phyloP scores from a whole-genome alignment of 2,888 invertebrate species.

The Melangyna quadrimaculata region DNA sequence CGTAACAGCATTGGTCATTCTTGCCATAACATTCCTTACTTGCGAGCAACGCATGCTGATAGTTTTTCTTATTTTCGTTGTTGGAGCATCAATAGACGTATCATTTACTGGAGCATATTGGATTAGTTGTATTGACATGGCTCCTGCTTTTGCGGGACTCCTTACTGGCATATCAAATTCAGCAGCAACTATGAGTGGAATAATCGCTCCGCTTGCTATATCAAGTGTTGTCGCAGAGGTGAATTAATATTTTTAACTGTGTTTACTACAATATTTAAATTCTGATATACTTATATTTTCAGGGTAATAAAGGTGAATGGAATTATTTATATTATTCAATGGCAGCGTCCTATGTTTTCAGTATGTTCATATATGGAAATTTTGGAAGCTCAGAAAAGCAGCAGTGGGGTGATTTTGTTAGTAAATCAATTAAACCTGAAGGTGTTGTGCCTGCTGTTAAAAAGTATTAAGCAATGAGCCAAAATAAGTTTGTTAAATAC shows the following conservation, averaged over 20 bases:
- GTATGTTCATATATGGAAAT: constrained; percentile 78
- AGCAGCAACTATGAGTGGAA: constrained; percentile 80
- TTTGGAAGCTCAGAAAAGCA: constrained; percentile 80
- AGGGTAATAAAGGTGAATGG: constrained; percentile 81
- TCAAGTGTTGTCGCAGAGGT: constrained; percentile 78
- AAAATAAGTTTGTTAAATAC: not conserved
- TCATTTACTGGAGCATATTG: constrained; percentile 81
- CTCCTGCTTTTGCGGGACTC: constrained; percentile 81
- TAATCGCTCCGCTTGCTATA: constrained; percentile 79
- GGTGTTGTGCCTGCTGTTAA: not conserved
- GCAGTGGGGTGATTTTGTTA: constrained; percentile 78
- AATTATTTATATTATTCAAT: constrained; percentile 79
- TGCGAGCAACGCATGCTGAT: constrained; percentile 78
- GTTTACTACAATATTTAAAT: not conserved
- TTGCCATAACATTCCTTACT: constrained; percentile 76
- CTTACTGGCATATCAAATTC: constrained; percentile 81
- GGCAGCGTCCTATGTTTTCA: constrained; percentile 77
- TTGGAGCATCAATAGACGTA: constrained; percentile 79
- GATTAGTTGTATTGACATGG: constrained; percentile 81
- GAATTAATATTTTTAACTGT: constrained; percentile 41
- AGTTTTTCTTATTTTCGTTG: constrained; percentile 76
- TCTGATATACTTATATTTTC: constrained; percentile 17
- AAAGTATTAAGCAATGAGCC: not conserved
- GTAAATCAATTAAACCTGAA: constrained; percentile 1
- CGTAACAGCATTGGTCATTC: constrained; percentile 74